Evolutionary conservation across 2,113 vertebrate species (phyloP), one percentile per base, ranked within the genome.

Genomic region (Aptenodytes forsteri): DNA sequence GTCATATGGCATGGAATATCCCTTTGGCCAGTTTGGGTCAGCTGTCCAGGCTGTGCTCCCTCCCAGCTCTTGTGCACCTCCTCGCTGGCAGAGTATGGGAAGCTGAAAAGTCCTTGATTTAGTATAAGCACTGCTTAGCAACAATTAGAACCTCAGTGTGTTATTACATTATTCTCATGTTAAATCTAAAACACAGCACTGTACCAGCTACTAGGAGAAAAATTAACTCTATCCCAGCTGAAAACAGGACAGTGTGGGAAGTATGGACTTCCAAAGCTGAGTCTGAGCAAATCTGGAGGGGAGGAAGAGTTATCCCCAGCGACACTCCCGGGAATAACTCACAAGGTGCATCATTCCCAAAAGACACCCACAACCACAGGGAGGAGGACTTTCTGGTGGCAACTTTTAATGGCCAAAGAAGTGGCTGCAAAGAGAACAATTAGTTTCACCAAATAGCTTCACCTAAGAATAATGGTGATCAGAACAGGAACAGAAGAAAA

Each of bases 291-390:
- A 56, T 40, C 40, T 54, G 27, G 23, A 69, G 27, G 5, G 55
- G 11, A 67, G 19, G 11, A 91, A 66, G 34, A 34, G 12, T 25
- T 34, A 61, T 11, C 13, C 5, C 46, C 12, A 38, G 55, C 5
- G 13, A 50, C 21, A 38, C 20, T 82, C 34, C n/a, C 7, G 2
- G 12, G 14, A 71, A 47, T 26, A 71, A 71, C 6, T 69, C 38
- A 14, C 27, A 6, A 66, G 54, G 17, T 27, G 5, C 30, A 44
- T 56, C 12, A 34, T 90, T 83, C 40, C 66, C n/a, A 32, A 47
- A 78, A 59, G n/a, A 32, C 1, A 1, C 1, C 16, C 27, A 38
- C 13, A 13, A 6, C 11, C n/a, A 56, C 14, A 61, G 7, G 22
- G 8, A 81, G 29, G 8, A 59, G 23, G 13, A 27, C n/a, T 65